A percentile compares a stretch with the other conserved stretches of the same genome.
phyloP scores from a whole-genome alignment of 2,888 invertebrate species.

The Leptopterna dolabrata region DNA sequence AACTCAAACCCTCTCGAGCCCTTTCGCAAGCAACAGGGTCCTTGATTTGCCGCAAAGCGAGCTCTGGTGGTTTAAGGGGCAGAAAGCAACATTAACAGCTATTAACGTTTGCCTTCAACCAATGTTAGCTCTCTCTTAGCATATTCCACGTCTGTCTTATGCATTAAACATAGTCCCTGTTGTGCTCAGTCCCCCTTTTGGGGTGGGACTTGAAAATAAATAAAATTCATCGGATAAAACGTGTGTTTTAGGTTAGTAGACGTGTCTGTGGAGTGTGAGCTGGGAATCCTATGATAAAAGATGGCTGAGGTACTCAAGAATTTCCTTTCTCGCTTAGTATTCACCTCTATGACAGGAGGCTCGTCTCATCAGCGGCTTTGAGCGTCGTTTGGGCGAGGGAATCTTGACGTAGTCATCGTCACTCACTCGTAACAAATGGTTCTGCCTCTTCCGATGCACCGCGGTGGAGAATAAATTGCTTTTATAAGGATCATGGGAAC shows the following conservation, averaged over 20 bases:
- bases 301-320: neutral
- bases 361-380: slow-evolving; percentile 22
- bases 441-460: neutral
- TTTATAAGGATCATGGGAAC: neutral
- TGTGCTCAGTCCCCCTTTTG: neutral
- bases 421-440: slow-evolving; percentile 9
- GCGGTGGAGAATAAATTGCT: neutral
- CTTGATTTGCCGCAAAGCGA: neutral
- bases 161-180: slow-evolving; percentile 46
- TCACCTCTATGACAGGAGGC: slow-evolving; percentile 13
- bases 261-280: neutral
- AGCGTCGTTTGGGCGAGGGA: neutral
- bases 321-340: slow-evolving; percentile 5
- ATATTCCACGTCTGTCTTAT: slow-evolving; percentile 39
- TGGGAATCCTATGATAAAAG: neutral
- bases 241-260: neutral
- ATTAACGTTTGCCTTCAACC: slow-evolving; percentile 33
- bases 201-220: neutral
- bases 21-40: slow-evolving; percentile 13
- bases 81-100: slow-evolving; percentile 41
- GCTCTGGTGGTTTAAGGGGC: neutral
- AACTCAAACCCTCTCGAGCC: neutral
- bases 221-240: neutral
- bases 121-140: slow-evolving; percentile 33
- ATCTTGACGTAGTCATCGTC: neutral